These are phyloP conservation scores for Aviceda cuculoides DNA, from an alignment of 2,797 vertebrate species.

Conservation along the genomic window DNA sequence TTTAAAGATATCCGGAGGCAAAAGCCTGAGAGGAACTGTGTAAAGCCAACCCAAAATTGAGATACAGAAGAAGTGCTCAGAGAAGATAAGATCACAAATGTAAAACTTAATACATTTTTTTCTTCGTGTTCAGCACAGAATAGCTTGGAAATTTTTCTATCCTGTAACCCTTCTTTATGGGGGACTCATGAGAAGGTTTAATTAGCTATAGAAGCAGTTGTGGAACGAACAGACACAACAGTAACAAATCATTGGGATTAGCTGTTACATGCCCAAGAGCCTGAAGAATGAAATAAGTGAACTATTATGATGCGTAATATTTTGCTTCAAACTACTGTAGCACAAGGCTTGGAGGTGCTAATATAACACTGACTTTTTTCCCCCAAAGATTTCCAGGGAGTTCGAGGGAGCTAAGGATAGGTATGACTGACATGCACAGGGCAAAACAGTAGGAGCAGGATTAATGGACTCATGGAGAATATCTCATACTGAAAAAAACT, in stretches of 20 bases:
- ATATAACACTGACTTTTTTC: not conserved
- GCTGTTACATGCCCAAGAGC: not conserved
- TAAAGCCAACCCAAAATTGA: not conserved
- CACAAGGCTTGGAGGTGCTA: not conserved
- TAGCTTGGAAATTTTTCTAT: not conserved
- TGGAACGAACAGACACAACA: not conserved
- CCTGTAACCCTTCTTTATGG: not conserved
- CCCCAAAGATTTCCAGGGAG: not conserved
- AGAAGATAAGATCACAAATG: not conserved
- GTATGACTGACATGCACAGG: not conserved
- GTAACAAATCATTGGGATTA: not conserved
- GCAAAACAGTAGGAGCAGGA: not conserved
- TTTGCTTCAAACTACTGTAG: not conserved
- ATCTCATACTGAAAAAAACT: not conserved
- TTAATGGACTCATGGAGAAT: not conserved
- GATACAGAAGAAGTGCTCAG: not conserved
- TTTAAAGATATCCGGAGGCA: not conserved
- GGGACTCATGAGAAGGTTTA: not conserved
- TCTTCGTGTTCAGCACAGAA: not conserved
- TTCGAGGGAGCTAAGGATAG: not conserved
- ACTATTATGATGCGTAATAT: not conserved
- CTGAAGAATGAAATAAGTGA: conserved; percentile 15
- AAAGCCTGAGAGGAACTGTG: not conserved
- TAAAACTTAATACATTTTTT: not conserved
- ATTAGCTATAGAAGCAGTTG: not conserved